Percentiles rank a stretch among this genome's conserved stretches.
phyloP scores from a whole-genome alignment of 2,113 vertebrate genomes.

The Tamias sibiricus region DNA sequence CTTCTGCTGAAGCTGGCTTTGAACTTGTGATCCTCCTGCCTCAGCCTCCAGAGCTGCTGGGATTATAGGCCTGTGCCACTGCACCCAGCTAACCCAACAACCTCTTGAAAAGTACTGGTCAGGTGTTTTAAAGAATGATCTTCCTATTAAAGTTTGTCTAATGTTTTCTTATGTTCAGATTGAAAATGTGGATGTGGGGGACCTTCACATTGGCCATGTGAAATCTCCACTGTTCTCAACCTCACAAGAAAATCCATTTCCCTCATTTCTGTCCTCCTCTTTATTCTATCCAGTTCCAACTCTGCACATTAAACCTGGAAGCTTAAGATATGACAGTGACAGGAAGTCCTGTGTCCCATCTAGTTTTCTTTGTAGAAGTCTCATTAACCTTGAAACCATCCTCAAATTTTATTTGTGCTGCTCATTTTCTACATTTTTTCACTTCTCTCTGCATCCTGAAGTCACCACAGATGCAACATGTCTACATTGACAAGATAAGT shows the following conservation, averaged over 20 bases:
- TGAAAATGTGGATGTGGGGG: not conserved
- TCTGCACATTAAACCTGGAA: not conserved
- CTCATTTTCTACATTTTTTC: not conserved
- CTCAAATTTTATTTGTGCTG: not conserved
- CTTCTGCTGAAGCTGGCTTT: no score
- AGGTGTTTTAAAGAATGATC: not conserved
- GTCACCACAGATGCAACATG: not conserved
- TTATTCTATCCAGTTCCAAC: not conserved
- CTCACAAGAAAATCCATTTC: not conserved
- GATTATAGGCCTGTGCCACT: no score
- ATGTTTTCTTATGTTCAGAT: not conserved
- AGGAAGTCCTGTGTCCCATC: not conserved
- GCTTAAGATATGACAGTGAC: not conserved
- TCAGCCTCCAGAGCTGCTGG: no score
- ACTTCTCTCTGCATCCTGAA: not conserved
- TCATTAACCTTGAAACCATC: not conserved
- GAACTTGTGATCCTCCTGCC: no score
- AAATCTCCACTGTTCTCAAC: not conserved
- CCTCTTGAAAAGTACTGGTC: not conserved
- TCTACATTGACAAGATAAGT: conserved; percentile 32
- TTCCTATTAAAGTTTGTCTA: not conserved
- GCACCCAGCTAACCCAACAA: no score
- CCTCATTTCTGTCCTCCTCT: not conserved
- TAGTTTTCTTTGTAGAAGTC: not conserved
- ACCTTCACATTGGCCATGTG: not conserved